Evolutionary conservation across 2,888 invertebrate genomes (phyloP).

Genomic region (Tachina grossa): DNA sequence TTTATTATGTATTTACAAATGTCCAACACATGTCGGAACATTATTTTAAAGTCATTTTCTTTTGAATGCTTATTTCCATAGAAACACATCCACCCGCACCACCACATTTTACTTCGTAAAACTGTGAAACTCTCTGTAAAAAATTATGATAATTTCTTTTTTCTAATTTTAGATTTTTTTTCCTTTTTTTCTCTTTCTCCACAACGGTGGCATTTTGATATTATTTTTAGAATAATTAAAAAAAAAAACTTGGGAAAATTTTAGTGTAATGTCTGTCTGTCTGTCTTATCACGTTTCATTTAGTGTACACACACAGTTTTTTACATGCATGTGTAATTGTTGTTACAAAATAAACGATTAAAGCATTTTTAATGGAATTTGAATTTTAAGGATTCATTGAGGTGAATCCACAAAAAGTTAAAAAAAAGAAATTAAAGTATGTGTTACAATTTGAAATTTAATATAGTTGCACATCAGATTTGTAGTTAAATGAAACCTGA

Average conservation of each 20-base stretch:
- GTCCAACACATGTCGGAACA: conserved; percentile 65
- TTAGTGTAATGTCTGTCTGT: neutral
- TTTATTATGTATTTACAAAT: conserved; percentile 61
- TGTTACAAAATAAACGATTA: conserved; percentile 13
- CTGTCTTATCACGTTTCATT: conserved; percentile 7
- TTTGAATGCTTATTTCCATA: conserved; percentile 35
- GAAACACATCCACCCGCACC: conserved; percentile 38
- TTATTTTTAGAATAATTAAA: conserved; percentile 31
- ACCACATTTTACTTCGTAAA: neutral
- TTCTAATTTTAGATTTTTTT: conserved; percentile 57
- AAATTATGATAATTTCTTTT: conserved; percentile 23
- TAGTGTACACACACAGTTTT: conserved; percentile 14
- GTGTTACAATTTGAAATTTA: conserved; percentile 52
- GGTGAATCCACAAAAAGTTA: conserved; percentile 20
- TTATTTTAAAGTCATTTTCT: conserved; percentile 36
- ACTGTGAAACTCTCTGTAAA: conserved; percentile 38
- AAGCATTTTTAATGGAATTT: conserved; percentile 5
- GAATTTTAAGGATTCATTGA: conserved; percentile 55
- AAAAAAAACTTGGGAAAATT: conserved; percentile 5
- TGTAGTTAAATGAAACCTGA: conserved; percentile 50
- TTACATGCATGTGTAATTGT: neutral
- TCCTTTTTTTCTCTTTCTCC: neutral
- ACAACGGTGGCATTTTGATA: conserved; percentile 9
- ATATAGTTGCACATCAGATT: conserved; percentile 39
- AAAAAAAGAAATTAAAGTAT: conserved; percentile 54